Conservation (phyloP, 2,797 vertebrate species). For the Menidia menidia region DNA sequence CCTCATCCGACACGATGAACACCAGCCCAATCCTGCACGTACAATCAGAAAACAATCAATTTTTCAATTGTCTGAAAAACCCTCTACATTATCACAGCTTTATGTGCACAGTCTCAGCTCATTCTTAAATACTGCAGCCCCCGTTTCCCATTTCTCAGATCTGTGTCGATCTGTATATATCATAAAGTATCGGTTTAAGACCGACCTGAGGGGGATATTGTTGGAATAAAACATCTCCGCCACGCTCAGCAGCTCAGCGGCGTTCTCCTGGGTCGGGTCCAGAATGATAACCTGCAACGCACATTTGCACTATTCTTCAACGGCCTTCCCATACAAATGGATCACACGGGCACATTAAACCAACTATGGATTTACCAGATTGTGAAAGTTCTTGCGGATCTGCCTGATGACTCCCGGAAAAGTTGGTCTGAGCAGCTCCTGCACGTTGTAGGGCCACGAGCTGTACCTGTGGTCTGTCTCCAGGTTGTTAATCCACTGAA, state of each 20-base stretch:
- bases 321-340: slow-evolving; percentile 1
- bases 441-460: slow-evolving; percentile 93
- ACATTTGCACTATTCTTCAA: neutral
- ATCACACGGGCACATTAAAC: neutral
- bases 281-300: slow-evolving; percentile 90
- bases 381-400: slow-evolving; percentile 98
- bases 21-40: slow-evolving; percentile 90
- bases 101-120: slow-evolving; percentile 12
- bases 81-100: slow-evolving; percentile 49
- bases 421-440: slow-evolving; percentile 94
- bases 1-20: slow-evolving; percentile 92
- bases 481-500: slow-evolving; percentile 97
- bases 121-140: neutral
- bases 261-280: slow-evolving; percentile 89
- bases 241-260: slow-evolving; percentile 89
- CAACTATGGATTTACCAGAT: slow-evolving; percentile 84
- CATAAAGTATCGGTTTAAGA: neutral
- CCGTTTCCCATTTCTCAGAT: neutral
- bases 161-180: slow-evolving; percentile 21
- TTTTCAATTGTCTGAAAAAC: slow-evolving; percentile 37
- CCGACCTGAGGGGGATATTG: slow-evolving; percentile 95
- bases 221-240: slow-evolving; percentile 98
- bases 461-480: slow-evolving; percentile 92
- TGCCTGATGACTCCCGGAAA: slow-evolving; percentile 98
- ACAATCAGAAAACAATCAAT: slow-evolving; percentile 6